Evolutionary conservation across 2,113 vertebrate species (phyloP).

Genomic region (Myodes glareolus): DNA sequence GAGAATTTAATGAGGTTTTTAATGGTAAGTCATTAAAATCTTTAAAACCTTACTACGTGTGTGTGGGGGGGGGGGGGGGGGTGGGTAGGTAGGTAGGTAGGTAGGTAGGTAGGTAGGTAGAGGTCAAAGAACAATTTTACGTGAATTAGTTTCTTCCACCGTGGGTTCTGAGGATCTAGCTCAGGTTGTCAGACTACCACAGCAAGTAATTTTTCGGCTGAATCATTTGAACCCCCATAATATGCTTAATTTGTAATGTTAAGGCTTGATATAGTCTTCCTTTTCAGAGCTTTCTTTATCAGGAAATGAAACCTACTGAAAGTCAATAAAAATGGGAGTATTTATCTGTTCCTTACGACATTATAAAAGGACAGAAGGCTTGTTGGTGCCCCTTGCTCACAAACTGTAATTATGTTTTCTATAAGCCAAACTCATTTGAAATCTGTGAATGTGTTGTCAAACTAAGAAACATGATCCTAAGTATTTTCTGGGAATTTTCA

Average conservation of each 20-base stretch:
- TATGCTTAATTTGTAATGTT: background rate
- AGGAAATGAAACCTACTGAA: background rate
- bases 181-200: background rate
- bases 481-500: background rate
- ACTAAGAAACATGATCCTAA: background rate
- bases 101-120: background rate
- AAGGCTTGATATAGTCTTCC: background rate
- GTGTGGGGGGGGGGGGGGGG: background rate
- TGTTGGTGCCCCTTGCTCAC: background rate
- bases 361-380: background rate
- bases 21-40: constrained; percentile 90
- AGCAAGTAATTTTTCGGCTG: background rate
- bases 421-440: background rate
- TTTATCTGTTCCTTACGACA: constrained; percentile 25
- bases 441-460: background rate
- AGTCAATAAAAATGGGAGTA: background rate
- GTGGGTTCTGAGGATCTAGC: background rate
- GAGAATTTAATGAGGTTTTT: constrained; percentile 98
- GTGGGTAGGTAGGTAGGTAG: background rate
- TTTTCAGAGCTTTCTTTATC: background rate
- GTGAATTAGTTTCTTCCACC: background rate
- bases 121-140: background rate
- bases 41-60: background rate
- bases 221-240: background rate
- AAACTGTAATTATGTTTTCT: constrained; percentile 44